Evolutionary conservation across 2,888 invertebrate species (phyloP).

Genomic region (Boloria euphrosyne): DNA sequence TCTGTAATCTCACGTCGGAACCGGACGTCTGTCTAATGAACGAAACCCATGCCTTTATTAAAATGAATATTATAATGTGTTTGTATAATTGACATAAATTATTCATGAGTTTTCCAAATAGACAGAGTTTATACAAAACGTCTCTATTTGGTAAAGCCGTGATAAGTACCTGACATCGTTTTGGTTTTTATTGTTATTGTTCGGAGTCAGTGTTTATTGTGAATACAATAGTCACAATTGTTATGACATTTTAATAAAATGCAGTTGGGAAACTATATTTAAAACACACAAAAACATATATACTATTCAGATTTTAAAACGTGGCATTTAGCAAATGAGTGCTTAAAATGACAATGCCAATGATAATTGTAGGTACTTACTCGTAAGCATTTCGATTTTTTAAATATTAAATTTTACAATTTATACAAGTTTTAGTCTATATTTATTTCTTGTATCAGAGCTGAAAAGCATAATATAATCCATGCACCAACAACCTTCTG

Average conservation of each 20-base stretch:
- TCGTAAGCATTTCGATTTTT: no score
- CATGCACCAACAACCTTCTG: slow-evolving; percentile 32
- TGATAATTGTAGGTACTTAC: no score
- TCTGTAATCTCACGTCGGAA: slow-evolving; percentile 28
- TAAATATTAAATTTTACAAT: no score
- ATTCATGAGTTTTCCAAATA: slow-evolving; percentile 18
- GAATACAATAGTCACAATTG: no score
- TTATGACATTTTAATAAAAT: no score
- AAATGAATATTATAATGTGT: slow-evolving; percentile 13
- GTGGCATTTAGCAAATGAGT: no score
- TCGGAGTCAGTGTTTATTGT: slow-evolving; percentile 19
- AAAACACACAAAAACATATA: no score
- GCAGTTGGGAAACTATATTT: no score
- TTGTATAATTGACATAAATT: slow-evolving; percentile 24
- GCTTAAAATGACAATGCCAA: no score
- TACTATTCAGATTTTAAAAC: no score
- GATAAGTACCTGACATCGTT: not conserved
- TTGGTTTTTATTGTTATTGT: not conserved
- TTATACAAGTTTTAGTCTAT: no score
- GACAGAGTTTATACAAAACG: not conserved
- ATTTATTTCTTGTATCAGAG: no score
- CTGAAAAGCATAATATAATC: slow-evolving; percentile 8
- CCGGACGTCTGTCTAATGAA: slow-evolving; percentile 31
- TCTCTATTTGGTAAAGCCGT: slow-evolving; percentile 12
- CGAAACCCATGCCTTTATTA: slow-evolving; percentile 22